phyloP scores from a whole-genome alignment of 2,113 vertebrate genomes.

The Todiramphus chloris region DNA sequence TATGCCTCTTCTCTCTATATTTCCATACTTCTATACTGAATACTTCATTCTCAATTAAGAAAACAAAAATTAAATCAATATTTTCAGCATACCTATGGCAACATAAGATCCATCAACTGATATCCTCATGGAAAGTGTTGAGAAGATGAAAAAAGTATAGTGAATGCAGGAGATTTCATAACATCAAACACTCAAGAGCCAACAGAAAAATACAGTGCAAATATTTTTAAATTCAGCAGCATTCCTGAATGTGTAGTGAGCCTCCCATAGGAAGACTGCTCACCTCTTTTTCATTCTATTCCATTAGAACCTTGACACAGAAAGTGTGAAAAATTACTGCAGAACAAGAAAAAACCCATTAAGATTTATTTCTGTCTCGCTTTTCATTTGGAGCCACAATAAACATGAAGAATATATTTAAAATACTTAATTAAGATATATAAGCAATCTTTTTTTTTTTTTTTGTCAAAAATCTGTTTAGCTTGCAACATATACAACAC shows the following conservation, averaged over 20 bases:
- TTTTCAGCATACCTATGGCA: background rate
- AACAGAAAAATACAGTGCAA: slow-evolving; percentile 13
- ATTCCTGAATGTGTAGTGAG: slow-evolving; percentile 15
- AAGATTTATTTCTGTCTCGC: background rate
- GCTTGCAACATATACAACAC: background rate
- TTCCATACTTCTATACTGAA: background rate
- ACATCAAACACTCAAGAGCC: background rate
- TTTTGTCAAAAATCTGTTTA: background rate
- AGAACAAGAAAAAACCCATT: slow-evolving; percentile 44
- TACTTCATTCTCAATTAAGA: background rate
- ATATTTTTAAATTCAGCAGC: background rate
- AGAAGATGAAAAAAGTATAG: background rate
- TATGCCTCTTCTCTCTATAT: background rate
- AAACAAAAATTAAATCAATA: background rate
- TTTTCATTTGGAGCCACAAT: slow-evolving; percentile 41
- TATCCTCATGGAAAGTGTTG: background rate
- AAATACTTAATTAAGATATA: background rate
- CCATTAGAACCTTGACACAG: slow-evolving; percentile 26
- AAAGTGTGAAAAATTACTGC: slow-evolving; percentile 28
- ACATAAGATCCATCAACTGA: background rate
- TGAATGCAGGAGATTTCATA: background rate
- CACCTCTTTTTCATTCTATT: background rate
- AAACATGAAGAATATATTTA: slow-evolving; percentile 5
- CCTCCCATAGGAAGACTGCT: slow-evolving; percentile 14
- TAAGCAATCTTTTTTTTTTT: background rate